Conservation (phyloP, 1,140 invertebrate genomes). For the Lepidurus packardi region DNA sequence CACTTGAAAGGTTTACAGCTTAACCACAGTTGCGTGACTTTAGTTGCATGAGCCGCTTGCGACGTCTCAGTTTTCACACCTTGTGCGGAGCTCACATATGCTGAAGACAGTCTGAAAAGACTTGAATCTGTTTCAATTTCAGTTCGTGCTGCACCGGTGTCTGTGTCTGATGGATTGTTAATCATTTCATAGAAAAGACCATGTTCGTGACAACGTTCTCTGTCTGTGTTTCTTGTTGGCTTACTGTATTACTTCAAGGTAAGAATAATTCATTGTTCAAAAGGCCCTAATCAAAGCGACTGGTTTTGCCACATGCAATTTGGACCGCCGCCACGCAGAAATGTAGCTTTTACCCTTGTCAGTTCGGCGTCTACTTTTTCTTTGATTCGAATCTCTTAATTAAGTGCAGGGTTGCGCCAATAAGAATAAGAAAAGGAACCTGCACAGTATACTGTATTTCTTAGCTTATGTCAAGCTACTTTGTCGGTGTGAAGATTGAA, state of each 20-base stretch:
- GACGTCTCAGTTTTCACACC: background rate
- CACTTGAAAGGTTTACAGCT: slow-evolving; percentile 6
- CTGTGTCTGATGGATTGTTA: slow-evolving; percentile 21
- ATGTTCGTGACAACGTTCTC: slow-evolving; percentile 10
- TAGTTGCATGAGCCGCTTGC: background rate
- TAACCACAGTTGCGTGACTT: slow-evolving; percentile 18
- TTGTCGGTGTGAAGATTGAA: no score
- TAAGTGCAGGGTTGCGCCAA: no score
- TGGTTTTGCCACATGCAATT: no score
- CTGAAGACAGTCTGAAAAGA: slow-evolving; percentile 13
- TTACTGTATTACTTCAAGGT: background rate
- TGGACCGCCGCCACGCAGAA: no score
- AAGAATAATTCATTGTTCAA: background rate
- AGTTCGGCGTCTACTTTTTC: background rate
- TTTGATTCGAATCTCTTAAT: background rate
- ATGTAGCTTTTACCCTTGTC: background rate
- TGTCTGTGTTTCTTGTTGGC: background rate
- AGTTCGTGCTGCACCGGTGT: background rate
- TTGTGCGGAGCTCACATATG: background rate
- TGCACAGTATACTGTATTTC: no score
- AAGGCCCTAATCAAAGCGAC: background rate
- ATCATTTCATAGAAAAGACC: background rate
- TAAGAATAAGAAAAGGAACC: no score
- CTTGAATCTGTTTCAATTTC: background rate
- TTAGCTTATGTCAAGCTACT: no score